phyloP scores from a whole-genome alignment of 2,888 invertebrate species.

The Coenonympha glycerion region DNA sequence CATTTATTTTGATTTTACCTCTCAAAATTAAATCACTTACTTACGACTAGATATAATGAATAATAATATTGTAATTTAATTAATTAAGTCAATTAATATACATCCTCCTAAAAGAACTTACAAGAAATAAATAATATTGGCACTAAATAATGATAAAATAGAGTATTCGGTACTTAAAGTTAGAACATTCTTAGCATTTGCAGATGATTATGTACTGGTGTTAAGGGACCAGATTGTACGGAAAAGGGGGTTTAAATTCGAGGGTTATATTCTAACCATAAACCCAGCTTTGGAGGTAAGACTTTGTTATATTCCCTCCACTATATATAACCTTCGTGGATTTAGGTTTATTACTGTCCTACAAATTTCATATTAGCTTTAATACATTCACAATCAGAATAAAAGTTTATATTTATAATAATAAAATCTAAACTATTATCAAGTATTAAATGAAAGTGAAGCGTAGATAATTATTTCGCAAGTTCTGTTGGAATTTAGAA shows the following conservation, averaged over 20 bases:
- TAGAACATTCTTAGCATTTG: conserved; percentile 9
- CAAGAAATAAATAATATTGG: conserved; percentile 23
- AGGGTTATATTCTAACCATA: conserved; percentile 21
- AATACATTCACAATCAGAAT: not conserved
- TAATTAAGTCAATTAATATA: conserved; percentile 28
- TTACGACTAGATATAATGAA: not conserved
- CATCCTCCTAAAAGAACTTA: conserved; percentile 24
- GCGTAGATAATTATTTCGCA: not conserved
- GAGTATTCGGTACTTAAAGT: conserved; percentile 11
- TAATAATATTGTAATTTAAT: conserved; percentile 5
- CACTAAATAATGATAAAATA: conserved; percentile 33
- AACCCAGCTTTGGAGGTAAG: conserved; percentile 49
- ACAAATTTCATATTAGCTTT: not conserved
- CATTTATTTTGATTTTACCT: no score
- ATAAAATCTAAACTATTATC: not conserved
- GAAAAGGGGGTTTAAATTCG: conserved; percentile 35
- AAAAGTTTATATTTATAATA: not conserved
- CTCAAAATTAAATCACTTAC: not conserved
- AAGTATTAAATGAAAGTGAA: not conserved
- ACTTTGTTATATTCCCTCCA: conserved; percentile 69
- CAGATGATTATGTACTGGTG: conserved; percentile 48
- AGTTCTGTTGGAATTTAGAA: not conserved
- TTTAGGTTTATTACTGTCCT: conserved; percentile 3
- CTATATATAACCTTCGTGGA: conserved; percentile 42
- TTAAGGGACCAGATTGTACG: conserved; percentile 59